Evolutionary conservation across 1,140 invertebrate species (phyloP).

Genomic region (Tigriopus japonicus): DNA sequence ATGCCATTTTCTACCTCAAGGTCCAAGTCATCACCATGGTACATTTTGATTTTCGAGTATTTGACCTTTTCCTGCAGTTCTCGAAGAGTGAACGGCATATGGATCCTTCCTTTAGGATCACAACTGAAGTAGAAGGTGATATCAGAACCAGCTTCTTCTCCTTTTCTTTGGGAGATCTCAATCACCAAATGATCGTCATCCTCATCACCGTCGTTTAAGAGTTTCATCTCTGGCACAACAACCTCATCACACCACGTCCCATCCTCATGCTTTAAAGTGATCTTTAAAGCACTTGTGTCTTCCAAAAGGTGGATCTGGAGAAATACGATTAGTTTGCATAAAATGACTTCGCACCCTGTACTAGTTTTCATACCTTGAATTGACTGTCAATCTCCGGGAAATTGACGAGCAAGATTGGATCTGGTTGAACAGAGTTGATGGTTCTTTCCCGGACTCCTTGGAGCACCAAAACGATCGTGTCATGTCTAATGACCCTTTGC

Average conservation of each 20-base stretch:
- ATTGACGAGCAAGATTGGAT: slow-evolving; percentile 2
- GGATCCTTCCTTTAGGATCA: neutral
- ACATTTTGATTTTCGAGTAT: neutral
- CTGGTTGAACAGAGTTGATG: neutral
- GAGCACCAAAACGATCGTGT: neutral
- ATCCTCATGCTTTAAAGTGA: neutral
- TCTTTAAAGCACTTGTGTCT: neutral
- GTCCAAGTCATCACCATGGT: neutral
- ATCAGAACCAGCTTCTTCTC: neutral
- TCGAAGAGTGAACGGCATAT: neutral
- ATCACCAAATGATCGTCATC: neutral
- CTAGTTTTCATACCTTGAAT: neutral
- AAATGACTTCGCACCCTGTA: too few species aligned
- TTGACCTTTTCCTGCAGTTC: neutral
- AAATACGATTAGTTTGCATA: too few species aligned
- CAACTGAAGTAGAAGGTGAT: neutral
- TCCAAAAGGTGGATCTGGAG: slow-evolving; percentile 8
- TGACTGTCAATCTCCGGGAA: slow-evolving; percentile 7
- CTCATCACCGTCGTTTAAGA: neutral
- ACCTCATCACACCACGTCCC: neutral
- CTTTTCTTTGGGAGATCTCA: neutral
- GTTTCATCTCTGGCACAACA: neutral
- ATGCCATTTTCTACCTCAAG: neutral
- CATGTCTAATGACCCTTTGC: neutral
- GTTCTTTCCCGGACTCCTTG: neutral